A percentile compares a stretch with the other conserved stretches of the same genome.
phyloP scores from a whole-genome alignment of 1,140 invertebrate genomes.

The Drosophila truncata region DNA sequence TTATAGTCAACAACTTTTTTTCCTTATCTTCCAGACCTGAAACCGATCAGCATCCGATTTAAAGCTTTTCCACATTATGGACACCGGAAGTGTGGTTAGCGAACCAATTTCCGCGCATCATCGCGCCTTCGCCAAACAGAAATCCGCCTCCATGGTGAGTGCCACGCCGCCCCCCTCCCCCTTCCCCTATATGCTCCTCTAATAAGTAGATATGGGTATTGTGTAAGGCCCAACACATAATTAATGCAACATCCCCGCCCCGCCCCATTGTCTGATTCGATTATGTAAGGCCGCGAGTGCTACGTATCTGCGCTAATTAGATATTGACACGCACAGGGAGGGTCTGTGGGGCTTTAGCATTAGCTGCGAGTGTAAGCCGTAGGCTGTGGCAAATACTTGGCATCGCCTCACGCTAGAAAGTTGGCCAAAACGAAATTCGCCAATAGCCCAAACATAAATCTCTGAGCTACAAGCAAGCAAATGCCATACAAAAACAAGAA shows the following conservation, averaged over 20 bases:
- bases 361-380: conserved; percentile 6
- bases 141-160: conserved; percentile 84
- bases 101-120: conserved; percentile 84
- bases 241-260: conserved; percentile 43
- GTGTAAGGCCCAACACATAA: conserved; percentile 41
- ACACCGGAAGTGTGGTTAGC: conserved; percentile 82
- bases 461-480: conserved; percentile 18
- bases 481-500: conserved; percentile 30
- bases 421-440: conserved; percentile 74
- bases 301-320: conserved; percentile 66
- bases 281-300: conserved; percentile 67
- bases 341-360: conserved; percentile 5
- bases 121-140: conserved; percentile 84
- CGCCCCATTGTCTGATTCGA: conserved; percentile 71
- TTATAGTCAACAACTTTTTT: conserved; percentile 15
- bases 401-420: conserved; percentile 80
- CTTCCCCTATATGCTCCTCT: conserved; percentile 4
- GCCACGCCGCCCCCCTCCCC: conserved; percentile 6
- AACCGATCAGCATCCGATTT: not conserved
- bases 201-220: conserved; percentile 23
- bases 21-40: conserved; percentile 37
- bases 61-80: conserved; percentile 56
- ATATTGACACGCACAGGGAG: conserved; percentile 58
- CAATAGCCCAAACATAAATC: conserved; percentile 50
- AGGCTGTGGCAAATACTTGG: conserved; percentile 51